Conservation (phyloP, 2,888 invertebrate genomes). For the Dorcus hopei region DNA sequence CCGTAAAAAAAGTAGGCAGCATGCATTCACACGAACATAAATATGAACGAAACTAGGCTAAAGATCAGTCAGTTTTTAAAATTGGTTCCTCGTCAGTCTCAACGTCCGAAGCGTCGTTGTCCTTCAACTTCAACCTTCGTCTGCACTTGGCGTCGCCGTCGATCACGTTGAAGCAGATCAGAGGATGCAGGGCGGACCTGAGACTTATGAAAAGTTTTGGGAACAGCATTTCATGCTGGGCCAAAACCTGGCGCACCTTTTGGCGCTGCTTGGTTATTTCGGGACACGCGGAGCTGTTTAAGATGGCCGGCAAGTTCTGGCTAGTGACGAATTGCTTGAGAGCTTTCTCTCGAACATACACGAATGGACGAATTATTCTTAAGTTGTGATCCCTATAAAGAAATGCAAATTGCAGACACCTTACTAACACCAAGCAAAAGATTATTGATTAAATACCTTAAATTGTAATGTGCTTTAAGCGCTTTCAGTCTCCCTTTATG, state of each 20-base stretch:
- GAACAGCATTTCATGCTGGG: slow-evolving; percentile 71
- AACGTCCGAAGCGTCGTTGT: slow-evolving; percentile 58
- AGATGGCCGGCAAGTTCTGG: slow-evolving; percentile 68
- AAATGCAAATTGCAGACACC: slow-evolving; percentile 12
- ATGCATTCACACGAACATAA: slow-evolving; percentile 13
- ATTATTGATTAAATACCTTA: slow-evolving; percentile 54
- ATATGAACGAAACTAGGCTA: slow-evolving; percentile 11
- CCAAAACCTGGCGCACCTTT: slow-evolving; percentile 65
- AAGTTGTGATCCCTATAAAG: slow-evolving; percentile 70
- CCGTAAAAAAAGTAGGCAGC: not conserved
- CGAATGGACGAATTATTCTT: slow-evolving; percentile 81
- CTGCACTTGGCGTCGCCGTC: slow-evolving; percentile 56
- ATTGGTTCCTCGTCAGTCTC: slow-evolving; percentile 67
- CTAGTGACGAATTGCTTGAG: slow-evolving; percentile 71
- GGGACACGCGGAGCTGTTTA: slow-evolving; percentile 33
- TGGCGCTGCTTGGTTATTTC: slow-evolving; percentile 49
- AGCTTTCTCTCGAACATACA: slow-evolving; percentile 77
- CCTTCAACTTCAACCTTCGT: slow-evolving; percentile 60
- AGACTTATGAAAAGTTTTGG: slow-evolving; percentile 74
- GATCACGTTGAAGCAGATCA: slow-evolving; percentile 48
- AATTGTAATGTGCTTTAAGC: slow-evolving; percentile 76
- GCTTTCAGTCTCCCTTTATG: slow-evolving; percentile 76
- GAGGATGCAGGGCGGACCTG: slow-evolving; percentile 64
- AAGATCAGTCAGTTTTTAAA: slow-evolving; percentile 48
- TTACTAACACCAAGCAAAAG: too few species aligned